Base-by-base conservation (phyloP, 1,140 invertebrate genomes). In the Cecropterus lyciades region DNA sequence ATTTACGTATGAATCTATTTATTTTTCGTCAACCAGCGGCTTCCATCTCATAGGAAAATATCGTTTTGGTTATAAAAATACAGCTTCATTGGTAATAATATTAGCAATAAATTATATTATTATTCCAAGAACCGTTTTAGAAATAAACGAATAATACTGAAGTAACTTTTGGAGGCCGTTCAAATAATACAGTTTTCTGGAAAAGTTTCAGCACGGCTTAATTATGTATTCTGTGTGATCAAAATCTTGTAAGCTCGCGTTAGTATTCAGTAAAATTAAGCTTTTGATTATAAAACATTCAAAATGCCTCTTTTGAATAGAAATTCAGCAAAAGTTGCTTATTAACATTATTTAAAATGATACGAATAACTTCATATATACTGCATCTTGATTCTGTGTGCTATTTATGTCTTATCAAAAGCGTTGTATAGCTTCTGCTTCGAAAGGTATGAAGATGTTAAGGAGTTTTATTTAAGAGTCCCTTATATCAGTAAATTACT, bases 181-280 rank as follows among this genome's bases (percentile, higher is more conserved):
- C 40, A 43, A 43, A 14, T 40, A n/a, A 27, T 30, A 13, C 3
- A 27, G 33, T 60, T 68, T 62, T 17, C 30, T 46, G 11, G 37
- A 20, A 30, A 60, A 55, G 45, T 7, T 46, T 46, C 16, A 20
- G n/a, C 15, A 45, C 15, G 20, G 45, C 45, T 55, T 40, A 55
- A 37, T 55, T 55, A 43, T 17, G 15, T 42, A 56, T 48, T 48
- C 42, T 16, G 56, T 46, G 45, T 46, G 45, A 16, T 46, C 16
- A 20, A 46, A 20, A 46, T 9, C 42, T 45, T 15, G 15, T 45
- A 45, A 45, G 42, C 16, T 46, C 45, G 56, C 27, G 10, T 46
- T 11, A 30, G 24, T 59, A 46, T 59, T 46, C 43, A n/a, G n/a
- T n/a, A 59, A 15, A 30, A 27, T 6, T 14, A 46, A 33, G 42